Base-by-base conservation (phyloP, 2,797 vertebrate genomes). In the Helostoma temminkii region DNA sequence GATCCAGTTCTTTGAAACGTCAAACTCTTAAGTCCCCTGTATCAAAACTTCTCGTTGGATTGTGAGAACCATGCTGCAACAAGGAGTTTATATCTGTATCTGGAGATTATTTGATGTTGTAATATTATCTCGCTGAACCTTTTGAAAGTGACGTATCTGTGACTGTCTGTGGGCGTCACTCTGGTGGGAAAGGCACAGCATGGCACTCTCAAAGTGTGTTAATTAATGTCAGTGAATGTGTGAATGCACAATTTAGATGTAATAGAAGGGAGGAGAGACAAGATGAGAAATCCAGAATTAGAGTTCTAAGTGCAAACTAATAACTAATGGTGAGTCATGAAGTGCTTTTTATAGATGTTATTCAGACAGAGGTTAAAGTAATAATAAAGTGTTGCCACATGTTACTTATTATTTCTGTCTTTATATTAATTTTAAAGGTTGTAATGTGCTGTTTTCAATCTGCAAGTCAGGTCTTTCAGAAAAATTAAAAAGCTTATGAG, bases 1-100 rank as follows among this genome's bases (percentile, higher is more conserved):
- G 68, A 82, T 79, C 57, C 74, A 58, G 62, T 58, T 58, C 77
- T 90, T 91, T 90, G 74, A 91, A 89, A 87, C 62, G 26, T 80
- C 80, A 83, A 82, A 71, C 47, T 80, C 73, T 28, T 72, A 68
- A 84, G 61, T 74, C 76, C 70, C 14, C 43, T 72, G 49, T 41
- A 73, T 86, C 63, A 56, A 85, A 85, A 73, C 59, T 3, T 25
- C 77, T 64, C 5, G 34, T 48, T 76, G 52, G 39, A 55, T 34
- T 80, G 78, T 83, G 71, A 74, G 89, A 92, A 89, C 74, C 49
- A 5, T 4, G 30, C 71, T 43, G 63, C 49, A 25, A 62, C 52
- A 36, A 43, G 41, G 25, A 28, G 30, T 39, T 74, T 66, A 41
- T 48, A 37, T 25, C 43, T 22, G 68, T 6, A 16, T 30, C 12